These are phyloP conservation scores for Pongo pygmaeus DNA, from an alignment of 2,113 vertebrate genomes.

Conservation along the genomic window DNA sequence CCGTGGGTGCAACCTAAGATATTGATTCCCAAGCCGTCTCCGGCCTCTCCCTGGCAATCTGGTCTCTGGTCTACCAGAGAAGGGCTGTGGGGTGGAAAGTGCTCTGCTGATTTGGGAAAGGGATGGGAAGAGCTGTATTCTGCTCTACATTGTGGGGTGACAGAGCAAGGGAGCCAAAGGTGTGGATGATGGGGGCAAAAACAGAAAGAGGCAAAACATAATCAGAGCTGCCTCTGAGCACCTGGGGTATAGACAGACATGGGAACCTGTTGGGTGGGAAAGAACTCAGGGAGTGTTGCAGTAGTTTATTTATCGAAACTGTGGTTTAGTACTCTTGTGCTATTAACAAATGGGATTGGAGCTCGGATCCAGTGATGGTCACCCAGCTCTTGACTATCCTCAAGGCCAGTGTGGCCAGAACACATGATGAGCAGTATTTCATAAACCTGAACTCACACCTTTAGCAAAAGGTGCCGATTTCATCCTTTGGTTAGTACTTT, in stretches of 20 bases:
- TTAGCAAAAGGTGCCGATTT: neutral
- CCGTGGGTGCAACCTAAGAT: neutral
- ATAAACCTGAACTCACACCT: neutral
- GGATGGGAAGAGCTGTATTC: neutral
- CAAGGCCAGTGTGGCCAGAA: neutral
- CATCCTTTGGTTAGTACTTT: neutral
- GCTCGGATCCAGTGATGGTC: neutral
- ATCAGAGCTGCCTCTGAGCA: neutral
- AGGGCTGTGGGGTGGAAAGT: neutral
- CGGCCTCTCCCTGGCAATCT: neutral
- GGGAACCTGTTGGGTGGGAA: neutral
- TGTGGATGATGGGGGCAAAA: neutral
- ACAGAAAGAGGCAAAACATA: neutral
- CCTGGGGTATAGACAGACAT: neutral
- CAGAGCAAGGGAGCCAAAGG: neutral
- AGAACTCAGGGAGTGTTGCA: neutral
- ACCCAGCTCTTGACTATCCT: neutral
- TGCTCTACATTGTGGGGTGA: neutral
- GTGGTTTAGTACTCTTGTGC: accelerated
- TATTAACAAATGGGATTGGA: too few relatives aligned
- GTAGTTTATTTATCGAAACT: neutral
- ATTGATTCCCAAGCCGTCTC: neutral
- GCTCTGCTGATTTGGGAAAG: neutral
- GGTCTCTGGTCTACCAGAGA: neutral
- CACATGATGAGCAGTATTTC: neutral